These are phyloP conservation scores for Noctua comes DNA, from an alignment of 2,888 invertebrate species.

Conservation along the genomic window DNA sequence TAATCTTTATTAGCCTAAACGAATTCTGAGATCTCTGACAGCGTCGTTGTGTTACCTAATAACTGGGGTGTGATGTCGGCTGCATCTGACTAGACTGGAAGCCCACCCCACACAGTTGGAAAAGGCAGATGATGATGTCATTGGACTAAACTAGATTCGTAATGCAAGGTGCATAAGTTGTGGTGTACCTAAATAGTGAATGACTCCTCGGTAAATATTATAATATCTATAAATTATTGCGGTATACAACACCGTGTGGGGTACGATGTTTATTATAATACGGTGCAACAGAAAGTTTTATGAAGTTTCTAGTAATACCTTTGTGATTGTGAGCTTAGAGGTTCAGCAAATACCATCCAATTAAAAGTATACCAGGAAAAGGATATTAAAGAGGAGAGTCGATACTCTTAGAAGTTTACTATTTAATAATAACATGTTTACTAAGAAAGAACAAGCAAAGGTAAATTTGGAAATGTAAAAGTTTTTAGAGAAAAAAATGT, in stretches of 20 bases:
- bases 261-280: neutral
- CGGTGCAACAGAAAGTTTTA: neutral
- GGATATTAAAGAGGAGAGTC: neutral
- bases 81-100: neutral
- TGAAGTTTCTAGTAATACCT: neutral
- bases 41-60: neutral
- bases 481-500: neutral
- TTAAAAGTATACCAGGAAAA: neutral
- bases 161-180: neutral
- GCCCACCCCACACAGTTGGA: neutral
- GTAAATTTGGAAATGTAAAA: no score
- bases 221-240: neutral
- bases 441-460: neutral
- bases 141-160: neutral
- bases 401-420: neutral
- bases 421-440: neutral
- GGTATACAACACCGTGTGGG: no score
- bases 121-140: neutral
- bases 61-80: neutral
- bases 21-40: neutral
- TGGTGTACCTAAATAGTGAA: neutral
- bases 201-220: neutral
- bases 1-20: neutral
- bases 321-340: neutral
- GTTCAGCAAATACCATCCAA: neutral